Evolutionary conservation across 2,113 vertebrate genomes (phyloP), one percentile per base, ranked within the genome.

Genomic region (Urocynchramus pylzowi): DNA sequence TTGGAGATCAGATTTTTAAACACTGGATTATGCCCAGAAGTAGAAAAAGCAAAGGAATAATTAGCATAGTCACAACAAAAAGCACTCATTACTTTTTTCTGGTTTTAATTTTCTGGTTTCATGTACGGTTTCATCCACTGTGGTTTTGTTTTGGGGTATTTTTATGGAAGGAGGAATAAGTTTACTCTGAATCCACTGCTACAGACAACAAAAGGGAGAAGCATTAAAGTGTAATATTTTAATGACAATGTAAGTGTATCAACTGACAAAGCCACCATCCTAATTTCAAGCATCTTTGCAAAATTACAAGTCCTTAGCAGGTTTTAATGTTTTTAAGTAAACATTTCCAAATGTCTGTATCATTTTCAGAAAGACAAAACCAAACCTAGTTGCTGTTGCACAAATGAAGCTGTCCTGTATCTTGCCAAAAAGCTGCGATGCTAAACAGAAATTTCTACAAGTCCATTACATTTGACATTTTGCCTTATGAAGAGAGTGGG

Each of bases 341-440:
- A 41, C 3, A 17, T 33, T 54, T 42, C 27, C 9, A 30, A 70
- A 33, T 8, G 7, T 23, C 1, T 17, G 0, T 11, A 49, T 37
- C 0, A 33, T 56, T 77, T 69, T 24, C 6, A 63, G 44, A 83
- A 53, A 50, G 18, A 57, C 17, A 93, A 76, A 87, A 54, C 11
- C 7, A 31, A 83, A 78, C 7, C 8, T 17, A 63, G 39, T 3
- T 69, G 39, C 21, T 60, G 39, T 53, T 60, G 20, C 35, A 53
- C 21, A 90, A 70, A 89, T 8, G 3, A 83, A 94, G 20, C 10
- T 70, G 23, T 73, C 49, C 37, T 30, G 0, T 21, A 45, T 7
- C 37, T 39, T 4, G 1, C 24, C 14, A 80, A 86, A 89, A 77
- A 65, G 5, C 26, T 54, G 9, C 9, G 74, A 35, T 37, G 22